Conservation (phyloP, 2,113 vertebrate genomes). For the Sorex araneus region DNA sequence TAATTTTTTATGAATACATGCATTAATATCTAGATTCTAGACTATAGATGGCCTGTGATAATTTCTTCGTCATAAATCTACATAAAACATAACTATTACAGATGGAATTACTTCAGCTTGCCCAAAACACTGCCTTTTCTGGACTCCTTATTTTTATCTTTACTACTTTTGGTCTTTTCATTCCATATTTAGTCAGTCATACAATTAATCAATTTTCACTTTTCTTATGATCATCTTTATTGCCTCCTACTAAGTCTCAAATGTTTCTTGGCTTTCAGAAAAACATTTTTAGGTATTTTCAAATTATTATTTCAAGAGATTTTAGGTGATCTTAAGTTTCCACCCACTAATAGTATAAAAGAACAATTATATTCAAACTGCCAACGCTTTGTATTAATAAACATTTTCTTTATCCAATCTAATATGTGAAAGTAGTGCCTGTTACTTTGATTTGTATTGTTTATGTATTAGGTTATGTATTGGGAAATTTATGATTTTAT, state of each 20-base stretch:
- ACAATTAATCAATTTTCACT: constrained; percentile 9
- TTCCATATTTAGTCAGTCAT: not conserved
- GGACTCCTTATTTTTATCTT: constrained; percentile 25
- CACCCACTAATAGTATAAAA: not conserved
- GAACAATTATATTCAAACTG: not conserved
- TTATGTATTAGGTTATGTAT: not conserved
- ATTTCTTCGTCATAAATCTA: not conserved
- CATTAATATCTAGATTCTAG: constrained; percentile 10
- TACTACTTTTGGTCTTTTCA: not conserved
- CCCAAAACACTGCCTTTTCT: not conserved
- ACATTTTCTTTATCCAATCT: constrained; percentile 29
- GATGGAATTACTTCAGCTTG: not conserved
- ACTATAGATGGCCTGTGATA: not conserved
- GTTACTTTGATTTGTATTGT: constrained; percentile 21
- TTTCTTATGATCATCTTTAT: not conserved
- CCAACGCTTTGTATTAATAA: not conserved
- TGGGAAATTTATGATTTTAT: too few relatives aligned
- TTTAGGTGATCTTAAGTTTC: constrained; percentile 28
- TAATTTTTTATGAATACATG: not conserved
- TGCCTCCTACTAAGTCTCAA: not conserved
- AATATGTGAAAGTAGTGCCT: not conserved
- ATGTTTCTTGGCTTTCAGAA: constrained; percentile 18
- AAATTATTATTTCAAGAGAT: constrained; percentile 15
- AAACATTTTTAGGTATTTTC: constrained; percentile 50
- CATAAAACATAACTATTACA: constrained; percentile 25